Evolutionary conservation across 2,888 invertebrate genomes (phyloP), one percentile per base, ranked within the genome.

Genomic region (Erannis defoliaria): DNA sequence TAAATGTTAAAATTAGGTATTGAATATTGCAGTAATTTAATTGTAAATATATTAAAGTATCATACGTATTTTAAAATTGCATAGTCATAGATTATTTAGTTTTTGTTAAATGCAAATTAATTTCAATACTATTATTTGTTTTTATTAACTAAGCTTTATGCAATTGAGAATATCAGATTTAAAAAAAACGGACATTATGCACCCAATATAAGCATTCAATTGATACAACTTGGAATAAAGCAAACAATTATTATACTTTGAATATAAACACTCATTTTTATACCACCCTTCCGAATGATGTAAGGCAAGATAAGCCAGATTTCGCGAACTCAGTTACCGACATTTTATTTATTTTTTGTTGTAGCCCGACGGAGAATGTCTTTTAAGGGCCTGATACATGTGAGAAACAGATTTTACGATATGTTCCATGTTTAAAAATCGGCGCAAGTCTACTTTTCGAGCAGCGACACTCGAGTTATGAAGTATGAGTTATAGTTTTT

Each of bases 241-340:
- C 10, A 35, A 55, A 45, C 10, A 16, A 40, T n/a, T 29, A 55
- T 38, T n/a, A 55, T 43, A 5, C 55, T 73, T 70, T 71, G 68
- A 63, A 66, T 72, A 76, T 84, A 84, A 84, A 85, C 51, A 68
- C 69, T 66, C 61, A 51, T 77, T 75, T 82, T 84, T 82, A 84
- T 75, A 67, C 71, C 65, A 46, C 69, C 69, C 72, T 78, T 66
- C 54, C 65, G 64, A 62, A 67, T 76, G 82, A 85, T 80, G 75
- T 77, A 76, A 80, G 74, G 75, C 56, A 62, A 65, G 84, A 87
- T 87, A 86, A 88, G 80, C 71, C 68, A 73, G 75, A 80, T 81
- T 80, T 82, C 35, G 72, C 72, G 77, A 77, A 81, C 70, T 71
- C 72, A 74, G 74, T 74, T 73, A 75, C 75, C 62, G 70, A 73